Evolutionary conservation across 1,140 invertebrate genomes (phyloP).

Genomic region (Psix sp.): DNA sequence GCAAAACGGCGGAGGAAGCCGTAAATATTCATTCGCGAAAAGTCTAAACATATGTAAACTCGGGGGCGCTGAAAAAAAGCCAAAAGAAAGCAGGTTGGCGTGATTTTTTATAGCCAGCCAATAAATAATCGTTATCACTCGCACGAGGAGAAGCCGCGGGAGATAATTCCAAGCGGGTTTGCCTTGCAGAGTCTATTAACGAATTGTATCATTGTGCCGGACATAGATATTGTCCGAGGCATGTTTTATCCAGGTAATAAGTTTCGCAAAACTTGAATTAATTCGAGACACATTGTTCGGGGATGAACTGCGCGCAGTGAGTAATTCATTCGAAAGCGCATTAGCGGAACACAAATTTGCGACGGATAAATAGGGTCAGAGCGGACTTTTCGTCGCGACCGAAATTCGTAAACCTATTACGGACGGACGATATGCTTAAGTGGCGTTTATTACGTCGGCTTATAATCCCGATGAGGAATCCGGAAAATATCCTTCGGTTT

Average conservation of each 20-base stretch:
- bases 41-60: constrained; percentile 13
- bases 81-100: neutral
- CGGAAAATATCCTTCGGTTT: constrained; percentile 58
- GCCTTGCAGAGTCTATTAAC: constrained; percentile 33
- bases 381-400: no score
- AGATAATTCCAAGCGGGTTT: constrained; percentile 33
- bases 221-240: constrained; percentile 22
- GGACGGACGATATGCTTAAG: constrained; percentile 34
- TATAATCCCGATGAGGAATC: constrained; percentile 52
- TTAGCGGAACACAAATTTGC: no score
- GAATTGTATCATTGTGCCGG: constrained; percentile 39
- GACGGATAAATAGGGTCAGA: no score
- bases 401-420: no score
- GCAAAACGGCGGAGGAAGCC: neutral
- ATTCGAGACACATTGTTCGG: constrained; percentile 22
- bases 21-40: constrained; percentile 8
- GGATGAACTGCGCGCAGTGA: constrained; percentile 5
- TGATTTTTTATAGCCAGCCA: constrained; percentile 18
- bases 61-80: neutral
- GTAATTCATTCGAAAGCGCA: no score
- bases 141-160: constrained; percentile 16
- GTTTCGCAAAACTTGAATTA: constrained; percentile 36
- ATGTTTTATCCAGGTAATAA: constrained; percentile 41
- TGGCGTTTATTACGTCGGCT: constrained; percentile 30
- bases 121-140: constrained; percentile 50